phyloP scores from a whole-genome alignment of 2,113 vertebrate genomes.

The Paramormyrops kingsleyae region DNA sequence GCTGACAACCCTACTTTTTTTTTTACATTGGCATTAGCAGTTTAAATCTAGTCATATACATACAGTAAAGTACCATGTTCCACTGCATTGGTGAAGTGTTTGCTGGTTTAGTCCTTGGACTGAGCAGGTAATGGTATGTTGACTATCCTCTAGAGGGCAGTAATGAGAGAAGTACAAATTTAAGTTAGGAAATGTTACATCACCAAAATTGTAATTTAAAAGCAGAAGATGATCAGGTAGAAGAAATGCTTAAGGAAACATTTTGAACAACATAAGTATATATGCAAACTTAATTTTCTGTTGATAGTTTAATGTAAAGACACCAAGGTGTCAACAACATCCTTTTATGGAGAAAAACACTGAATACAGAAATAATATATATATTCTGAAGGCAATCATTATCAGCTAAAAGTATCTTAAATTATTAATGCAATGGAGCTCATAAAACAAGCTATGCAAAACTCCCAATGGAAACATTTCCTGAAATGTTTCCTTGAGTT shows the following conservation, averaged over 20 bases:
- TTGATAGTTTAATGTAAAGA: not conserved
- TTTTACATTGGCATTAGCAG: not conserved
- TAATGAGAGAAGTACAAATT: not conserved
- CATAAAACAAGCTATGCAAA: not conserved
- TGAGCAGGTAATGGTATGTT: not conserved
- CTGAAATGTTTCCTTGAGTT: not conserved
- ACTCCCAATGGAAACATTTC: not conserved
- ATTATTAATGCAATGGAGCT: not conserved
- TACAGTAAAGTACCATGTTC: not conserved
- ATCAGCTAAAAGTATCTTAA: conserved; percentile 11
- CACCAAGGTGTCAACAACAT: not conserved
- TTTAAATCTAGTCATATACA: not conserved
- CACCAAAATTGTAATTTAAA: not conserved
- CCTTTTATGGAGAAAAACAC: not conserved
- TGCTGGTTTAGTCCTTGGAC: not conserved
- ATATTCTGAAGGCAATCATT: not conserved
- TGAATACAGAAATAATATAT: not conserved
- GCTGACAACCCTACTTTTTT: not conserved
- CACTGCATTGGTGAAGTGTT: not conserved
- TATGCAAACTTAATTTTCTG: not conserved
- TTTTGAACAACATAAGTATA: not conserved
- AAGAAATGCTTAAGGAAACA: not conserved
- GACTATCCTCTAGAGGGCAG: conserved; percentile 3
- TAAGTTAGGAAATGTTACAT: not conserved
- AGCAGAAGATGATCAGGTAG: not conserved